Base-by-base conservation (phyloP, 1,140 invertebrate genomes). In the Ceratina australensis region DNA sequence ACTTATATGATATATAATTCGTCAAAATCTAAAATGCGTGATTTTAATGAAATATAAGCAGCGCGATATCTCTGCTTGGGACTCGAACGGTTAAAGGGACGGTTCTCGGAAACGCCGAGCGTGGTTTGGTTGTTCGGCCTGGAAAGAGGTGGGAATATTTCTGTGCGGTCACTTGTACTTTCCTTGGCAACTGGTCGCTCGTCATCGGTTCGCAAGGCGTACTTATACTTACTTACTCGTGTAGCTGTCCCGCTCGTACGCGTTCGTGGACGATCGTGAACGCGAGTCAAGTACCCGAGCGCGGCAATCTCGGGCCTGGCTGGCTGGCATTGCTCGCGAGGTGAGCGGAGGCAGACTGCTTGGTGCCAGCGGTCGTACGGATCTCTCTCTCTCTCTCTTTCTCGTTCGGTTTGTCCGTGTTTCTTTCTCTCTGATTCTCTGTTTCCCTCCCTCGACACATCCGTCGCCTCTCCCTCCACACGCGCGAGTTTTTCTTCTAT, bases 301-400 rank as follows among this genome's bases (percentile, higher is more conserved):
- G n/a, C n/a, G 28, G 76, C 81, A 83, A 82, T 82, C 81, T 83
- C 71, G 73, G 69, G 54, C n/a, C n/a, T n/a, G n/a, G n/a, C n/a
- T n/a, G n/a, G n/a, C 57, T 81, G 82, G 82, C 83, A 84, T 83
- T 84, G 82, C 83, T 84, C 66, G 75, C 76, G 83, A 72, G 52
- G 85, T 86, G 87, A 87, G 80, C 87, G 85, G 81, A 88, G n/a
- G 89, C 88, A 92, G 91, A 91, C 91, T 87, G 89, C 88, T 85
- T 90, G 89, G 90, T 91, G 89, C 89, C 90, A 90, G 88, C 84
- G 76, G 68, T 54, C 82, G 78, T 83, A 81, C 83, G 84, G 75
- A 69, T 75, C 67, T 67, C 78, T 84, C 78, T 80, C 42, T 57
- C n/a, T n/a, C n/a, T n/a, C n/a, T n/a, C n/a, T n/a, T n/a, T n/a